Percentiles rank a stretch among this genome's conserved stretches.
phyloP scores from a whole-genome alignment of 2,888 invertebrate species.

The Theristus sp. region DNA sequence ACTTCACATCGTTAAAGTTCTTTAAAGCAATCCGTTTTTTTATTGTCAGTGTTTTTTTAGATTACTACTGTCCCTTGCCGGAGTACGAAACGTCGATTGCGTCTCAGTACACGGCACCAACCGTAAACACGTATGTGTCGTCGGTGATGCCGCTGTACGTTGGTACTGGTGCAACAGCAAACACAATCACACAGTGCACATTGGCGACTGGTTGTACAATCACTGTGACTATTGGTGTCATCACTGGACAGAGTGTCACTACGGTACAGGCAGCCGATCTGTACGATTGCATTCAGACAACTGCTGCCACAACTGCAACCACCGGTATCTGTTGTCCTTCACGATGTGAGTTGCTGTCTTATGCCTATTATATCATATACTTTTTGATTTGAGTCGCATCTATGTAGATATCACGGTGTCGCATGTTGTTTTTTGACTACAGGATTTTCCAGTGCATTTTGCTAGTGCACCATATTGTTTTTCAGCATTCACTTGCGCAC shows the following conservation, averaged over 20 bases:
- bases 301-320: neutral
- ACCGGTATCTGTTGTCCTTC: neutral
- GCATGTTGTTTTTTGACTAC: neutral
- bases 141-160: neutral
- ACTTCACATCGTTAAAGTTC: too few relatives aligned
- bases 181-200: conserved; percentile 9
- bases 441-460: too few relatives aligned
- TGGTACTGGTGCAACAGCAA: neutral
- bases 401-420: neutral
- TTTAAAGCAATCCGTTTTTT: too few relatives aligned
- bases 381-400: neutral
- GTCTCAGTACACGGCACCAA: neutral
- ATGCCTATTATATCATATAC: too few relatives aligned
- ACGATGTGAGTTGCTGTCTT: neutral
- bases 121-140: neutral
- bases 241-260: too few relatives aligned
- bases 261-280: conserved; percentile 11
- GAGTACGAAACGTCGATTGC: neutral
- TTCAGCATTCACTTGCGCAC: neutral
- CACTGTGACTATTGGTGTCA: too few relatives aligned
- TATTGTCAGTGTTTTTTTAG: too few relatives aligned
- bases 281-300: conserved; percentile 18
- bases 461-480: too few relatives aligned
- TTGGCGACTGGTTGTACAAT: conserved; percentile 19
- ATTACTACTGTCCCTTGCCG: neutral